Percentiles rank a stretch among this genome's conserved stretches.
Evolutionary conservation across 2,113 vertebrate species (phyloP).

Genomic region (Steatornis caripensis): DNA sequence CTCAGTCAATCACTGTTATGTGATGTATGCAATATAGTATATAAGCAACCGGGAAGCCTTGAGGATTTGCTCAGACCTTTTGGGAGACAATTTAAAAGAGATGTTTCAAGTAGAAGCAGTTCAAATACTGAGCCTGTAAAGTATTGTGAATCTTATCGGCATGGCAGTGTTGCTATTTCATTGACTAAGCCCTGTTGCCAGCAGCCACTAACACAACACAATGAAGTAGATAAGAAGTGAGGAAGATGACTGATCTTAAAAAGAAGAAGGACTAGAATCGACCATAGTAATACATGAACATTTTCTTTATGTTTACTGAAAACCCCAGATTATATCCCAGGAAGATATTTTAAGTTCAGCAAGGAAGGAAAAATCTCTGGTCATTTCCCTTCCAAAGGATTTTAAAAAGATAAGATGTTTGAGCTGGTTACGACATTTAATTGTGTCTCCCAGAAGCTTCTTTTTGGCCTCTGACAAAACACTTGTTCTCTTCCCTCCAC

Average conservation of each 20-base stretch:
- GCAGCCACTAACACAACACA: not conserved
- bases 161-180: not conserved
- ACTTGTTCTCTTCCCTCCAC: not conserved
- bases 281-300: not conserved
- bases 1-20: accelerated
- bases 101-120: not conserved
- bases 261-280: not conserved
- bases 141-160: not conserved
- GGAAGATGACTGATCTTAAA: not conserved
- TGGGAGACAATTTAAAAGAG: not conserved
- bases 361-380: not conserved
- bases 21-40: not conserved
- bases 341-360: not conserved
- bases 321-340: not conserved
- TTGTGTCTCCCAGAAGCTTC: not conserved
- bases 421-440: not conserved
- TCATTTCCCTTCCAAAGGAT: not conserved
- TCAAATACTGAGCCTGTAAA: not conserved
- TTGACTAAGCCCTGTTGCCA: not conserved
- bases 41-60: not conserved
- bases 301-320: not conserved
- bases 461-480: not conserved
- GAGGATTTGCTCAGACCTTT: not conserved
- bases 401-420: not conserved
- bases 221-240: not conserved